Conservation (phyloP, 2,888 invertebrate genomes). For the Heliothis peltigera region DNA sequence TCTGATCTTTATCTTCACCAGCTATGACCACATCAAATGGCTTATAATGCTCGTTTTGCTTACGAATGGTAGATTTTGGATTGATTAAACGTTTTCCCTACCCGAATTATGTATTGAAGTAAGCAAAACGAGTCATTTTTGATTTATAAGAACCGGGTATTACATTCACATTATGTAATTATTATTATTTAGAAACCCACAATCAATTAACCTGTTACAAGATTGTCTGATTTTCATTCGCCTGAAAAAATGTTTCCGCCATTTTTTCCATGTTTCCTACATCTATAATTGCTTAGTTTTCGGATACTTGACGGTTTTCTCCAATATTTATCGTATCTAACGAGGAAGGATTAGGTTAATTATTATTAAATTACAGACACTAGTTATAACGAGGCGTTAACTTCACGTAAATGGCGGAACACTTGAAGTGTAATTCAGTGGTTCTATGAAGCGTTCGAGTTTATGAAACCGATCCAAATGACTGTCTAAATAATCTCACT, state of each 20-base stretch:
- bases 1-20: too few relatives aligned
- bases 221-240: slow-evolving; percentile 7
- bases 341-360: slow-evolving; percentile 34
- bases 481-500: neutral
- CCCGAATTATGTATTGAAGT: too few relatives aligned
- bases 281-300: neutral
- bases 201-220: neutral
- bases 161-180: too few relatives aligned
- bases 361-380: slow-evolving; percentile 20
- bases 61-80: too few relatives aligned
- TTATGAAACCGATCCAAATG: neutral
- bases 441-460: neutral
- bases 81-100: too few relatives aligned
- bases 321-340: slow-evolving; percentile 8
- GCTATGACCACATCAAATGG: too few relatives aligned
- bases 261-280: slow-evolving; percentile 7
- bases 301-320: slow-evolving; percentile 18
- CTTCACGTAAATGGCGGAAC: slow-evolving; percentile 1
- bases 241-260: slow-evolving; percentile 8
- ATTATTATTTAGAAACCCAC: neutral
- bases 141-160: too few relatives aligned
- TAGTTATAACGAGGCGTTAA: neutral
- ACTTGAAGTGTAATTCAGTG: slow-evolving; percentile 9
- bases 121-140: too few relatives aligned
- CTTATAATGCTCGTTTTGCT: too few relatives aligned